Evolutionary conservation across 2,888 invertebrate species (phyloP).

Genomic region (Bursaphelenchus okinawaensis): DNA sequence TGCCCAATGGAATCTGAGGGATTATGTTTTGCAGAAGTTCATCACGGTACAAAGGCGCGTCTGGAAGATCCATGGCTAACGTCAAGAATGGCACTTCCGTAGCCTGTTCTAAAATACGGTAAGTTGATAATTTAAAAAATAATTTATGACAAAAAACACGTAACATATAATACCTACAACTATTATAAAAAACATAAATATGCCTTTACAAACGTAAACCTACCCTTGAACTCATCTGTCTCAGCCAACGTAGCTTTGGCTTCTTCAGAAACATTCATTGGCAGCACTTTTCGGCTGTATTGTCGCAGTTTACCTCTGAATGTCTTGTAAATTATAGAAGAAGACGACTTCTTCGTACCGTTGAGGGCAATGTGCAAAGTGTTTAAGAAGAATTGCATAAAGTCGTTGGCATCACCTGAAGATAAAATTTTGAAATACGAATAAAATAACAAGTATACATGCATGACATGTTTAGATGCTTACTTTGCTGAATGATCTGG

Average conservation of each 20-base stretch:
- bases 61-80: conserved; percentile 91
- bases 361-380: conserved; percentile 87
- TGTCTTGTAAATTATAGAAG: conserved; percentile 78
- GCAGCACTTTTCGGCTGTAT: conserved; percentile 79
- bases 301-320: conserved; percentile 69
- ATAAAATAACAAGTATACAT: background rate
- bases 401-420: conserved; percentile 89
- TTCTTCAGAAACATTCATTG: conserved; percentile 68
- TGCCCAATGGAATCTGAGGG: conserved; percentile 83
- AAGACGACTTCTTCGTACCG: conserved; percentile 70
- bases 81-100: conserved; percentile 90
- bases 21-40: conserved; percentile 97
- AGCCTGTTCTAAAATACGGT: conserved; percentile 65
- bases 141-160: too few species aligned
- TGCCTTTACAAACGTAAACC: conserved; percentile 6
- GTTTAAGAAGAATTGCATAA: conserved; percentile 95
- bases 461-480: conserved; percentile 2
- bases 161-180: conserved; percentile 12
- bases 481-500: conserved; percentile 94
- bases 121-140: background rate
- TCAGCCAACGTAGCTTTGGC: conserved; percentile 34
- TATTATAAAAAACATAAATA: background rate
- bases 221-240: conserved; percentile 47
- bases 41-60: conserved; percentile 93
- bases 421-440: too few species aligned